Conservation (phyloP, 1,140 invertebrate genomes). For the Calephelis virginiensis region DNA sequence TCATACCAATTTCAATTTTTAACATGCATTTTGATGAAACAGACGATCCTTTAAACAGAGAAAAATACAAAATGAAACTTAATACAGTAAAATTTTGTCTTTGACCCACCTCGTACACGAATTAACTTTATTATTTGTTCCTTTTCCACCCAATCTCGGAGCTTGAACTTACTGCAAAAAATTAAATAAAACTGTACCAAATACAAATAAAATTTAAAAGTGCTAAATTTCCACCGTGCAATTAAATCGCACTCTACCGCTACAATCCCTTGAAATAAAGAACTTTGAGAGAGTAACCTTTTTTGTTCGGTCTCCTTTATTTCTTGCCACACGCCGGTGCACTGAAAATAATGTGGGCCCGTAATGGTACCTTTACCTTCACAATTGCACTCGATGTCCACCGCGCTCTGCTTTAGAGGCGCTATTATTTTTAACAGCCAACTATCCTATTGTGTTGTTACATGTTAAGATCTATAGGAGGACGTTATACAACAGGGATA, state of each 20-base stretch:
- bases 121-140: too few species aligned
- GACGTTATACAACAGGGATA: too few species aligned
- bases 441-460: slow-evolving; percentile 29
- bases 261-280: slow-evolving; percentile 71
- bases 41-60: too few species aligned
- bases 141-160: neutral
- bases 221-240: slow-evolving; percentile 62
- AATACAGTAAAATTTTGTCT: too few species aligned
- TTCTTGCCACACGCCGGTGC: slow-evolving; percentile 54
- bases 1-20: too few species aligned
- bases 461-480: slow-evolving; percentile 12
- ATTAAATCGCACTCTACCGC: slow-evolving; percentile 71
- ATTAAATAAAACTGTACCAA: slow-evolving; percentile 45
- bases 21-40: too few species aligned
- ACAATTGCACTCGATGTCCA: slow-evolving; percentile 54
- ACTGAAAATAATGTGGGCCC: slow-evolving; percentile 60
- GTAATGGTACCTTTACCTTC: slow-evolving; percentile 55
- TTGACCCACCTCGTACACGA: too few species aligned
- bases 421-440: slow-evolving; percentile 38
- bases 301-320: slow-evolving; percentile 65
- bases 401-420: slow-evolving; percentile 33
- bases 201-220: slow-evolving; percentile 57
- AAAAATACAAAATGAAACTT: too few species aligned
- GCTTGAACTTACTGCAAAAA: neutral
- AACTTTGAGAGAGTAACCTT: slow-evolving; percentile 65